Evolutionary conservation across 2,797 vertebrate species (phyloP), one percentile per base, ranked within the genome.

Genomic region (Myotis pilosus): DNA sequence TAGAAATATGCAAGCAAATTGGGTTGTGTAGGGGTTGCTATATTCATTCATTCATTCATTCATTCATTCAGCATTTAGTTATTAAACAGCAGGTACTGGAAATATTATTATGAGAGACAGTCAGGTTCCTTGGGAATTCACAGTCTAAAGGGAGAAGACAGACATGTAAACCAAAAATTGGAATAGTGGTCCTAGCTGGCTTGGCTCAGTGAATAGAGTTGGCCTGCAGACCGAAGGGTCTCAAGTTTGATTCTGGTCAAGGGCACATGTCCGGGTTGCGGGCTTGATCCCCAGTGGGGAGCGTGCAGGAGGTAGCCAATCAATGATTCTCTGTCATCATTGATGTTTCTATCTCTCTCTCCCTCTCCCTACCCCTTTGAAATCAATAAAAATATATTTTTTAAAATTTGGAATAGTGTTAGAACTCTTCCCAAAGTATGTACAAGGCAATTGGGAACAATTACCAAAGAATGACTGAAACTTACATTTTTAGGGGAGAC

Each of bases 61-160:
- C 30, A 68, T 66, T 94, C 76, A 92, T 49, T 87, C 91, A 91
- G 49, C 30, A 36, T 91, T 89, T 94, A 94, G 53, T 94, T 94
- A 80, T 79, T 81, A 83, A 92, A 68, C 66, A 95, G 79, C 38
- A 68, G 36, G 79, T 76, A 75, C 12, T 71, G 51, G 62, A 53
- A 74, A 72, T 76, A 60, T 69, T 66, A 85, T 86, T 64, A 82
- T 57, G 47, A 62, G 64, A 96, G 87, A 87, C 41, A 94, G 23
- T 85, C 62, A 91, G 88, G 91, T 94, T 74, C 91, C 89, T 93
- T 96, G 91, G 94, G 69, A 94, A 90, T 47, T 88, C 53, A 71
- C 23, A 55, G n/a, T 92, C 68, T 74, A 72, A 95, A 94, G n/a
- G n/a, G 74, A 38, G 47, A 90, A 92, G 82, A 68, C 30, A 81